Evolutionary conservation across 2,888 invertebrate genomes (phyloP).

Genomic region (Eulithis testata): DNA sequence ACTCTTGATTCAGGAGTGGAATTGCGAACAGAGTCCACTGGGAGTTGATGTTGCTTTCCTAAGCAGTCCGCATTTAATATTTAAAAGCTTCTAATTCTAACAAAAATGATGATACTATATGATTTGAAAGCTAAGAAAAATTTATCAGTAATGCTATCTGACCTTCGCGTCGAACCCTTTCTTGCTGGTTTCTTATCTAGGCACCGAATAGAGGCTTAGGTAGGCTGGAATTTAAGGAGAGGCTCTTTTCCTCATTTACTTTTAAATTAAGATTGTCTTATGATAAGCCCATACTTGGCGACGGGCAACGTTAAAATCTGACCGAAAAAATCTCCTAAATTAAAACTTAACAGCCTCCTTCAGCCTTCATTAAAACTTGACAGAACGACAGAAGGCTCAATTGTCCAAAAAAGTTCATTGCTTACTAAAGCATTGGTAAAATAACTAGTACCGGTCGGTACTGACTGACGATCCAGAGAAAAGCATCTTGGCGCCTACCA

Average conservation of each 20-base stretch:
- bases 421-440: not conserved
- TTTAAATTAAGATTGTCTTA: slow-evolving; percentile 3
- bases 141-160: not conserved
- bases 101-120: not conserved
- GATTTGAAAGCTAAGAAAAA: not conserved
- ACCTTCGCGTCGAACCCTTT: too few species aligned
- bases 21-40: slow-evolving; percentile 5
- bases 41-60: not conserved
- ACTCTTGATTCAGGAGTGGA: slow-evolving; percentile 16
- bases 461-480: not conserved
- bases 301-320: not conserved
- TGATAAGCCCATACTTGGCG: slow-evolving; percentile 6
- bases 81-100: not conserved
- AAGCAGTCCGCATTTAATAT: not conserved
- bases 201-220: not conserved
- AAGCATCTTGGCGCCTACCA: slow-evolving; percentile 8
- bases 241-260: slow-evolving; percentile 9
- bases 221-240: not conserved
- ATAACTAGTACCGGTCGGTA: not conserved
- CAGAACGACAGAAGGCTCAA: slow-evolving; percentile 45
- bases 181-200: not conserved
- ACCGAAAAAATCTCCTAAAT: not conserved
- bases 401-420: slow-evolving; percentile 45
- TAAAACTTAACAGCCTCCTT: slow-evolving; percentile 19
- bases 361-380: slow-evolving; percentile 57